These are phyloP conservation scores for Sebastes minor DNA, from an alignment of 2,797 vertebrate species.

Conservation along the genomic window DNA sequence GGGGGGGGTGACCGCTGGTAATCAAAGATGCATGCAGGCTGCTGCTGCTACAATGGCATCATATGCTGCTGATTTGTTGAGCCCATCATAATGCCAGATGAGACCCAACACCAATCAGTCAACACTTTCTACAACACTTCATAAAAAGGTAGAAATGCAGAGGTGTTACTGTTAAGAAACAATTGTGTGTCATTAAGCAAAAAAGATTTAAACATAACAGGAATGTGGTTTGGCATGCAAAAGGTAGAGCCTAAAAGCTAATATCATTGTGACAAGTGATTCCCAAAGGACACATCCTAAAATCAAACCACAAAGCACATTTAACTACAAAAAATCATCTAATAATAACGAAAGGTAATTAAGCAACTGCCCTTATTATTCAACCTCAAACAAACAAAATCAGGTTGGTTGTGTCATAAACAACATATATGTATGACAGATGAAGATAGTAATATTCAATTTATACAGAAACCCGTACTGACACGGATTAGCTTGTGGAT, in stretches of 20 bases:
- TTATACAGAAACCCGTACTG: neutral
- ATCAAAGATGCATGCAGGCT: conserved; percentile 40
- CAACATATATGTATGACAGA: neutral
- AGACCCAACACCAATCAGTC: neutral
- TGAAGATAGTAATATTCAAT: neutral
- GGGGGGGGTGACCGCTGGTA: conserved; percentile 10
- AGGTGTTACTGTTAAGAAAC: neutral
- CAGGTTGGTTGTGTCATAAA: neutral
- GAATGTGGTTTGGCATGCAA: neutral
- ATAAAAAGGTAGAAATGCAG: neutral
- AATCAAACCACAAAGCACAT: neutral
- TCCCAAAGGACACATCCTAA: neutral
- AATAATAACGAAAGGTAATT: neutral
- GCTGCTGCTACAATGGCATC: conserved; percentile 8
- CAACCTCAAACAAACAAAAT: neutral
- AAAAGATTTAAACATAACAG: neutral
- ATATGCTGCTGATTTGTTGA: conserved; percentile 21
- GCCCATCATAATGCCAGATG: neutral
- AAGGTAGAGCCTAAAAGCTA: neutral
- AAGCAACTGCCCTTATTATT: neutral
- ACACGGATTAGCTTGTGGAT: neutral
- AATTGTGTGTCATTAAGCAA: neutral
- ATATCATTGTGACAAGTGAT: neutral
- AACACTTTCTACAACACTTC: neutral
- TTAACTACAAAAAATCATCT: neutral